Conservation (phyloP, 2,797 vertebrate genomes). For the Neosilurus hyrtlii region DNA sequence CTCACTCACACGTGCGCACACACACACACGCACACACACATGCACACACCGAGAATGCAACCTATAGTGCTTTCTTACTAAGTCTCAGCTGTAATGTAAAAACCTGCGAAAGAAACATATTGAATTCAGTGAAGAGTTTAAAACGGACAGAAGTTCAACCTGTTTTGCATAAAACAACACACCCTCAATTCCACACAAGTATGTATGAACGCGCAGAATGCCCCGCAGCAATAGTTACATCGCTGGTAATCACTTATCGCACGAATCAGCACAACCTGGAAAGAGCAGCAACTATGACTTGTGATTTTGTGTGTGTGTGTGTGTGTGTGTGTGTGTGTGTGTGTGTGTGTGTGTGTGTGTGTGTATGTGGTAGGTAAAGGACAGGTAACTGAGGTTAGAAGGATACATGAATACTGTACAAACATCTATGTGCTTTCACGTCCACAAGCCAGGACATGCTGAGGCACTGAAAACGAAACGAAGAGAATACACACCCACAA, state of each 20-base stretch:
- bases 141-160: slow-evolving; percentile 29
- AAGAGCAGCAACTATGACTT: not conserved
- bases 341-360: slow-evolving; percentile 23
- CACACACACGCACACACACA: not conserved
- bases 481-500: slow-evolving; percentile 39
- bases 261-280: not conserved
- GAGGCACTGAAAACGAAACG: slow-evolving; percentile 61
- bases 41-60: not conserved
- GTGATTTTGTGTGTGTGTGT: not conserved
- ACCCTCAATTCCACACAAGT: slow-evolving; percentile 35
- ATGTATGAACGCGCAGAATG: not conserved
- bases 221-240: slow-evolving; percentile 18
- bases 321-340: slow-evolving; percentile 15
- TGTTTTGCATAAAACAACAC: slow-evolving; percentile 44
- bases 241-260: not conserved
- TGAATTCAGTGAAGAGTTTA: not conserved
- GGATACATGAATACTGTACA: slow-evolving; percentile 29
- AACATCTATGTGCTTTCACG: slow-evolving; percentile 51
- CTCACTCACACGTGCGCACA: no score
- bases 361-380: slow-evolving; percentile 29
- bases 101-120: slow-evolving; percentile 9
- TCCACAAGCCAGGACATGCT: slow-evolving; percentile 66
- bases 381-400: slow-evolving; percentile 12
- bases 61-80: not conserved
- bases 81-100: not conserved